These are phyloP conservation scores for Paedocypris micromegethes DNA, from an alignment of 2,797 vertebrate genomes.

Conservation along the genomic window DNA sequence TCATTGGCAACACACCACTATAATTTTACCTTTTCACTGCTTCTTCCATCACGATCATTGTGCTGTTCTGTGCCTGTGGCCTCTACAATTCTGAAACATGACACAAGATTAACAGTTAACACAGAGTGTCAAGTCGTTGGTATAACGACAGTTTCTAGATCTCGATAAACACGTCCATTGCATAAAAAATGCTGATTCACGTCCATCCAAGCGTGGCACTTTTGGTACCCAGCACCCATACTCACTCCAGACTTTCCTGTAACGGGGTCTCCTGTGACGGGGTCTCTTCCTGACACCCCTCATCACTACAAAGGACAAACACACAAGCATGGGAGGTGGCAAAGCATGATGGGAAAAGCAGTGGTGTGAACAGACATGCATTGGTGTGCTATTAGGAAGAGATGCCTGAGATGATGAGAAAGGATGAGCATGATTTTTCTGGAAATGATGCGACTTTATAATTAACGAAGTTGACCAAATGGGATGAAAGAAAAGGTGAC, in stretches of 20 bases:
- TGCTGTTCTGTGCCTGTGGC: slow-evolving; percentile 72
- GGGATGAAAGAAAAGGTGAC: too few relatives aligned
- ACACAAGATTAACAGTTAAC: background rate
- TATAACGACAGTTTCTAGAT: background rate
- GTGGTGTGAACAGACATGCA: slow-evolving; percentile 4
- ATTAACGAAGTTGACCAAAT: too few relatives aligned
- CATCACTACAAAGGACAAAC: slow-evolving; percentile 60
- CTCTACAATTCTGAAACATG: slow-evolving; percentile 60
- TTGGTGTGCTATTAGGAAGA: background rate
- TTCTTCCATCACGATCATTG: slow-evolving; percentile 70
- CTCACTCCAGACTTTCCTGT: slow-evolving; percentile 66
- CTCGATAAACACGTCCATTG: background rate
- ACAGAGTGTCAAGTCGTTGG: too few relatives aligned
- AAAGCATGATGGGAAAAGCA: slow-evolving; percentile 34
- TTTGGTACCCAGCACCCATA: slow-evolving; percentile 43
- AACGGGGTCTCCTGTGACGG: slow-evolving; percentile 53
- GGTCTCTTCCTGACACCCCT: slow-evolving; percentile 50
- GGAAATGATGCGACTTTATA: too few relatives aligned
- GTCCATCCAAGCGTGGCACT: background rate
- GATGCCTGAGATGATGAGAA: slow-evolving; percentile 1
- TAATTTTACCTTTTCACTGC: slow-evolving; percentile 67
- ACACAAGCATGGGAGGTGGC: slow-evolving; percentile 37
- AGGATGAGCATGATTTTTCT: background rate
- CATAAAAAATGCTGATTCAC: too few relatives aligned
- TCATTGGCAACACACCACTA: too few relatives aligned